phyloP scores from a whole-genome alignment of 2,888 invertebrate species.

The Lithophane semibrunnea region DNA sequence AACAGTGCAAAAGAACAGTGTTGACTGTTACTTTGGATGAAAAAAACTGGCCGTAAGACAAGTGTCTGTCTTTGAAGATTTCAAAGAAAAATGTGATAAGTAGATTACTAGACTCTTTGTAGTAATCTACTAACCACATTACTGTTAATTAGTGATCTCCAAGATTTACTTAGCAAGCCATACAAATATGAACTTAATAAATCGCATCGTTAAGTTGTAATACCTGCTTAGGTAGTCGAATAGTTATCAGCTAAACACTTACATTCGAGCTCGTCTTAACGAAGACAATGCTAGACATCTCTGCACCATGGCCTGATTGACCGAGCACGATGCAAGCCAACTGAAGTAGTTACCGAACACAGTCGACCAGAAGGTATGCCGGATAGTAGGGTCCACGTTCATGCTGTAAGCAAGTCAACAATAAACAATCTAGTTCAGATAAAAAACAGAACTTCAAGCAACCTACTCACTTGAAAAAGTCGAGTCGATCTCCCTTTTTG shows the following conservation, averaged over 20 bases:
- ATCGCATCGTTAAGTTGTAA: not conserved
- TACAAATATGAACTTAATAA: not conserved
- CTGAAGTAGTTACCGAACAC: constrained; percentile 94
- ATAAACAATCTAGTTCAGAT: constrained; percentile 1
- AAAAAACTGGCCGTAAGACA: too few species aligned
- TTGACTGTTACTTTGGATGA: too few species aligned
- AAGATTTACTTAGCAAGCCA: not conserved
- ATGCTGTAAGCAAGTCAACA: constrained; percentile 88
- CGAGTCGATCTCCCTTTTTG: constrained; percentile 91
- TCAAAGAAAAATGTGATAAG: not conserved
- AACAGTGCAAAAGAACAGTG: too few species aligned
- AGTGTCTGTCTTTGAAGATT: not conserved
- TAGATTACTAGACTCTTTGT: not conserved
- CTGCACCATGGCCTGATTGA: constrained; percentile 97
- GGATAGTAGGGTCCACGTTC: constrained; percentile 93
- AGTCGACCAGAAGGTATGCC: constrained; percentile 96
- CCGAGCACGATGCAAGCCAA: constrained; percentile 95
- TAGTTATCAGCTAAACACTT: constrained; percentile 71
- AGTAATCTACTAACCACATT: not conserved
- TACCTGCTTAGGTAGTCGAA: not conserved
- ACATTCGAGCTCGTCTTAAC: constrained; percentile 93
- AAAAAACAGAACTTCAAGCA: not conserved
- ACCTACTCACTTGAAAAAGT: constrained; percentile 92
- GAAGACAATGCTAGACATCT: constrained; percentile 94
- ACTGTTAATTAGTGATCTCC: not conserved